These are phyloP conservation scores for Carassius carassius DNA, from an alignment of 2,113 vertebrate species.

Conservation along the genomic window DNA sequence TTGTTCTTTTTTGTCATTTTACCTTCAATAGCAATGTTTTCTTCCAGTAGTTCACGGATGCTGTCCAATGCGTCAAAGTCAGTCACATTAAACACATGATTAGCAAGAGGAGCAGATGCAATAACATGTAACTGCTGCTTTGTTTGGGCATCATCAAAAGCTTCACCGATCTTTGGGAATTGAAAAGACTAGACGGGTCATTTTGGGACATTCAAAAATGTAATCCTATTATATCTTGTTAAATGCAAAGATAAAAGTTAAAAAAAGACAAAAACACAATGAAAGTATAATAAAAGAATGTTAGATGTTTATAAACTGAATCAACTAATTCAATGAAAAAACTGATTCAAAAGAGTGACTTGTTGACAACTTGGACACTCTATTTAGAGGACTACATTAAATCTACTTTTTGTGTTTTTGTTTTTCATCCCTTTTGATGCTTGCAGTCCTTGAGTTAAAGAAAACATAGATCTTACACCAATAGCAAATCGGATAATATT, in stretches of 20 bases:
- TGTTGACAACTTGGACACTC: too few relatives aligned
- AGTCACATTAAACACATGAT: constrained; percentile 74
- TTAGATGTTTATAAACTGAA: background rate
- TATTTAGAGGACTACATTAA: background rate
- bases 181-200: constrained; percentile 5
- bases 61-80: constrained; percentile 73
- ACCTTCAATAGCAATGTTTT: constrained; percentile 85
- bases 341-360: background rate
- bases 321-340: background rate
- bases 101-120: constrained; percentile 61
- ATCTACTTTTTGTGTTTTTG: background rate
- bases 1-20: background rate
- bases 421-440: background rate
- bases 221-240: background rate
- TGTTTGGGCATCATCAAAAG: fast-evolving
- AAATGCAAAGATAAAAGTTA: background rate
- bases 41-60: constrained; percentile 75
- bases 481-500: constrained; percentile 70
- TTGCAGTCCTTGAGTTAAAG: background rate
- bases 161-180: constrained; percentile 68
- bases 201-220: background rate
- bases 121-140: constrained; percentile 62
- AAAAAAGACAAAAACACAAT: background rate
- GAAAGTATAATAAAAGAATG: background rate
- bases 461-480: constrained; percentile 62